Conservation (phyloP, 2,113 vertebrate species). For the Rhinolophus sinicus region DNA sequence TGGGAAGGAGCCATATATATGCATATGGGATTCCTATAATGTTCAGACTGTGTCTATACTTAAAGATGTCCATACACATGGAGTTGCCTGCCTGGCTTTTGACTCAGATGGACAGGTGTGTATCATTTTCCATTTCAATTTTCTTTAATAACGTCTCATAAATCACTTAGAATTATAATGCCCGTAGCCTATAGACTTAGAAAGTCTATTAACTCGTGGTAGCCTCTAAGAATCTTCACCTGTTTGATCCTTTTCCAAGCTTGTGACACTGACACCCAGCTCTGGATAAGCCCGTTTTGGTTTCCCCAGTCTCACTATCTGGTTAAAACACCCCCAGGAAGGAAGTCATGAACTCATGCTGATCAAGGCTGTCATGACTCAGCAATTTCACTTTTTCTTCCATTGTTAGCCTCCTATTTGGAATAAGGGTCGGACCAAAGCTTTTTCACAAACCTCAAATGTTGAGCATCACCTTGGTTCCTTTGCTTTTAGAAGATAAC, state of each 20-base stretch:
- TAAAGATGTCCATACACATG: conserved; percentile 96
- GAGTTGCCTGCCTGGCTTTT: conserved; percentile 95
- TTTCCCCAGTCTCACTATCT: neutral
- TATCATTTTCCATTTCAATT: conserved; percentile 59
- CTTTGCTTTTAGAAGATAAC: neutral
- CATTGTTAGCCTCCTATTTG: neutral
- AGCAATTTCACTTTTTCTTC: neutral
- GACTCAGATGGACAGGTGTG: conserved; percentile 96
- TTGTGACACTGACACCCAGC: neutral
- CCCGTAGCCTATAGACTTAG: neutral
- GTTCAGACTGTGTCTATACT: conserved; percentile 95
- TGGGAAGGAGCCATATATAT: conserved; percentile 96
- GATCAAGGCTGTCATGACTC: neutral
- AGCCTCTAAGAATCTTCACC: neutral
- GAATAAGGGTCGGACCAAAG: neutral
- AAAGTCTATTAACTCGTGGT: neutral
- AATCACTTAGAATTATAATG: neutral
- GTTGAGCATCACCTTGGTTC: neutral
- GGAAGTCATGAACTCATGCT: neutral
- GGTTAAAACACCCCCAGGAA: neutral
- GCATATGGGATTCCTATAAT: conserved; percentile 95
- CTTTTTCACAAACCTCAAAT: neutral
- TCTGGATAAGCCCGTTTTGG: neutral
- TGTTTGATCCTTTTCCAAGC: neutral
- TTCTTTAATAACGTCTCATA: neutral